Evolutionary conservation across 2,113 vertebrate species (phyloP).

Genomic region (Scartelaos histophorus): DNA sequence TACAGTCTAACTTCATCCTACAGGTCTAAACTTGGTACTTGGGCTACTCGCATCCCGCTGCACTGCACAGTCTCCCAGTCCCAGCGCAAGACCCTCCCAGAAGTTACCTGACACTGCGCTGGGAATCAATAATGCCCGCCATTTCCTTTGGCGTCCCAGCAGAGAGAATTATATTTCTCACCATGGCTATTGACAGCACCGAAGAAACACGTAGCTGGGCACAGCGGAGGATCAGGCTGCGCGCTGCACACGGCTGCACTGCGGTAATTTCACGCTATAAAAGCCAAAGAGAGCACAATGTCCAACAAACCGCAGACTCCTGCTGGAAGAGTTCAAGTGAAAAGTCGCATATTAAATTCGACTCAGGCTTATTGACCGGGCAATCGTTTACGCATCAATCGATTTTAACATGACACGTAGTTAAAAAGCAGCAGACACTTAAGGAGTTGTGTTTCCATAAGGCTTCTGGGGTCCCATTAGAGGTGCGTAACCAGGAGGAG

Average conservation of each 20-base stretch:
- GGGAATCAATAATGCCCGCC: slow-evolving; percentile 69
- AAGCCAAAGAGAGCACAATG: slow-evolving; percentile 44
- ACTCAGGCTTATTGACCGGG: slow-evolving; percentile 1
- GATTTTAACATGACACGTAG: slow-evolving; percentile 3
- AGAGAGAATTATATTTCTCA: slow-evolving; percentile 72
- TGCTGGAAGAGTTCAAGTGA: slow-evolving; percentile 7
- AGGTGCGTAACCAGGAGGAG: slow-evolving; percentile 1
- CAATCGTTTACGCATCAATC: slow-evolving; percentile 10
- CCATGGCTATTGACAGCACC: slow-evolving; percentile 57
- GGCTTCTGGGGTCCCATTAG: not conserved
- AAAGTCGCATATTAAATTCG: slow-evolving; percentile 26
- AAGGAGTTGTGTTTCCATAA: not conserved
- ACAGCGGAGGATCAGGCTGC: slow-evolving; percentile 25
- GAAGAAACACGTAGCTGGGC: slow-evolving; percentile 50
- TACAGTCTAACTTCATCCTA: not conserved
- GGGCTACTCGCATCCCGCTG: not conserved
- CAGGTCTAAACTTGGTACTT: not conserved
- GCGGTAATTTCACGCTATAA: slow-evolving; percentile 59
- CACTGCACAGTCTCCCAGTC: slow-evolving; percentile 14
- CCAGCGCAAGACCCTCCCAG: slow-evolving; percentile 33
- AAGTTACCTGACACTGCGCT: slow-evolving; percentile 65
- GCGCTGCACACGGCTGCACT: slow-evolving; percentile 25
- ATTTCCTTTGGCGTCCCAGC: slow-evolving; percentile 67
- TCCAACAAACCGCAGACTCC: slow-evolving; percentile 62
- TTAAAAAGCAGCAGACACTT: slow-evolving; percentile 3